Percentiles rank a stretch among this genome's conserved stretches.
Conservation (phyloP, 2,113 vertebrate species). For the Aramus guarauna region DNA sequence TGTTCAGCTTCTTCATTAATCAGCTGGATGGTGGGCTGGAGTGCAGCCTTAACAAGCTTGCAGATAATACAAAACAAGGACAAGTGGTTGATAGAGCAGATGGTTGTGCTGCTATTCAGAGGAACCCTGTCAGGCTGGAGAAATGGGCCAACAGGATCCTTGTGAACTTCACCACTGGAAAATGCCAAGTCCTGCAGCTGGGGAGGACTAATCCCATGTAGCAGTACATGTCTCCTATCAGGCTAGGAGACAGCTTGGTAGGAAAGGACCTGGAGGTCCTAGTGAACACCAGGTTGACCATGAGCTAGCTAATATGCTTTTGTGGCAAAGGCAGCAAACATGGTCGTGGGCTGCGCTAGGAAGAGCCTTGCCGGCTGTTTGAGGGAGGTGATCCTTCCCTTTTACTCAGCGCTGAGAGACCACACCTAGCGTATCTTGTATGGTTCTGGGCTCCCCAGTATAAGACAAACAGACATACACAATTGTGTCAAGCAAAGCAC, state of each 20-base stretch:
- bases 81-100: not conserved
- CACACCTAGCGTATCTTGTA: not conserved
- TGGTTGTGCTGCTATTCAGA: not conserved
- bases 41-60: too few relatives aligned
- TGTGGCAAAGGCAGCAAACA: not conserved
- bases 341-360: not conserved
- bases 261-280: not conserved
- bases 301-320: not conserved
- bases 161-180: not conserved
- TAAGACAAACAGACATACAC: not conserved
- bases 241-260: not conserved
- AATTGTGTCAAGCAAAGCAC: not conserved
- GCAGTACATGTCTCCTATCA: not conserved
- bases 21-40: not conserved
- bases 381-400: not conserved
- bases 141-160: not conserved
- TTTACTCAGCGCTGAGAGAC: not conserved
- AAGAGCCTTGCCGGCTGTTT: not conserved
- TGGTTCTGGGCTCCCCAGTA: not conserved
- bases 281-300: not conserved
- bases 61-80: not conserved
- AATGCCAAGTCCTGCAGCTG: not conserved
- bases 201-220: not conserved
- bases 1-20: too few relatives aligned
- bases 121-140: not conserved